A percentile compares a stretch with the other conserved stretches of the same genome.
phyloP scores from a whole-genome alignment of 1,140 invertebrate genomes.

The Laupala kohalensis region DNA sequence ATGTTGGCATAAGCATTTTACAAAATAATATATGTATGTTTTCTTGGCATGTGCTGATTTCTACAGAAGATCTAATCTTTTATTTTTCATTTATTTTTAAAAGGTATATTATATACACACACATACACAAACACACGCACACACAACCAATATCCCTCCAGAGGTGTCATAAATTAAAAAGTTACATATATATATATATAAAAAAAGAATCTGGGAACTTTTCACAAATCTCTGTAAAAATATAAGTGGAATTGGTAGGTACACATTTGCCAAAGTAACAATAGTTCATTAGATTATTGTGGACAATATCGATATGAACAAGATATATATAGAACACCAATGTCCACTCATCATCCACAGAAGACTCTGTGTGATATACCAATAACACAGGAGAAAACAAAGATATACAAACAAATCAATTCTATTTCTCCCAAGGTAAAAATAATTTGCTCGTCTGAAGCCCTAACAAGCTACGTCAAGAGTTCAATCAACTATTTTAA shows the following conservation, averaged over 20 bases:
- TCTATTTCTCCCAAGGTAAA: slow-evolving; percentile 8
- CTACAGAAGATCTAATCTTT: slow-evolving; percentile 13
- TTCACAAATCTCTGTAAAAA: neutral
- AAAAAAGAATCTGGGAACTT: neutral
- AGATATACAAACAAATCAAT: slow-evolving; percentile 6
- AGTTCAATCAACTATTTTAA: neutral
- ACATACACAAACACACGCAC: neutral
- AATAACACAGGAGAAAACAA: neutral
- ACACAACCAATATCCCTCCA: neutral
- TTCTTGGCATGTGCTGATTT: slow-evolving; percentile 3
- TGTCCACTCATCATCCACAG: neutral
- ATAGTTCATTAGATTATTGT: neutral
- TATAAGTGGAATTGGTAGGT: neutral
- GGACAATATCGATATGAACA: neutral
- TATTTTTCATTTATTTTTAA: slow-evolving; percentile 5
- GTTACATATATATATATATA: slow-evolving; percentile 1
- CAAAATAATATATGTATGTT: slow-evolving; percentile 25
- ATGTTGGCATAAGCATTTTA: slow-evolving; percentile 20
- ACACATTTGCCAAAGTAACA: neutral
- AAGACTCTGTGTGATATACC: neutral
- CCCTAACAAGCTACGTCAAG: slow-evolving; percentile 1
- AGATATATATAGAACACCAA: neutral
- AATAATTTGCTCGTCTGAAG: slow-evolving; percentile 3
- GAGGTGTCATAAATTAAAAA: slow-evolving; percentile 1
- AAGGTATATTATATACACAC: neutral